A percentile compares a stretch with the other conserved stretches of the same genome.
Conservation (phyloP, 2,797 vertebrate species). For the Macroramphosus scolopax region DNA sequence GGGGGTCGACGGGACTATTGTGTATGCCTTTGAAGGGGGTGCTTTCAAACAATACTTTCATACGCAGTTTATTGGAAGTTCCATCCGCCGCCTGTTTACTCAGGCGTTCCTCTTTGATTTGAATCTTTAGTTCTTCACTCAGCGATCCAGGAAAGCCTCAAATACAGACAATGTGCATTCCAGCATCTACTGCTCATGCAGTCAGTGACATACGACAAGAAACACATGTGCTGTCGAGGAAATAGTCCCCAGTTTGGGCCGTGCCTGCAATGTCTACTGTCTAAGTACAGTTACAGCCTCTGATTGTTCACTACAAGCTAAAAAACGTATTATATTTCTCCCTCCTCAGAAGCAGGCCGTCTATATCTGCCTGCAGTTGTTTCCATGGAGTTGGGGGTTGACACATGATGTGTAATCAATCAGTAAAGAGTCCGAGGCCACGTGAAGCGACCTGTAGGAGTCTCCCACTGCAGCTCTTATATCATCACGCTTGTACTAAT, state of each 20-base stretch:
- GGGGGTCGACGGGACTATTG: conserved; percentile 59
- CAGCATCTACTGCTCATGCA: too few relatives aligned
- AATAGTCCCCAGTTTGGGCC: too few relatives aligned
- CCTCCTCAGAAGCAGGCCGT: conserved; percentile 10
- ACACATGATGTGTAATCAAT: conserved; percentile 25
- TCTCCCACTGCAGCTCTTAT: conserved; percentile 4
- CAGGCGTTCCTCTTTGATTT: conserved; percentile 49
- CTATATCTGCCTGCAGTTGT: conserved; percentile 35
- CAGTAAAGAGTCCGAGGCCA: conserved; percentile 23
- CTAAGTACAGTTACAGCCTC: not conserved
- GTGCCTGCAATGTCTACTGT: too few relatives aligned
- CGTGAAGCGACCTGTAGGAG: conserved; percentile 8
- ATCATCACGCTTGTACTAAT: conserved; percentile 15
- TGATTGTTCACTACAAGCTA: not conserved
- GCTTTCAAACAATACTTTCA: conserved; percentile 61
- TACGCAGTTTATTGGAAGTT: conserved; percentile 51
- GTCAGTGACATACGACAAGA: too few relatives aligned
- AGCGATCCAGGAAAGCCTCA: conserved; percentile 41
- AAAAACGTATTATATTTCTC: not conserved
- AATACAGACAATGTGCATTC: conserved; percentile 2
- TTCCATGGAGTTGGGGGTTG: conserved; percentile 41
- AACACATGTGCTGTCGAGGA: too few relatives aligned
- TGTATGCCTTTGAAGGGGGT: conserved; percentile 36
- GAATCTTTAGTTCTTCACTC: conserved; percentile 50
- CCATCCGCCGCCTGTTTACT: conserved; percentile 54